Percentiles rank a stretch among this genome's conserved stretches.
Evolutionary conservation across 2,113 vertebrate genomes (phyloP).

Genomic region (Loxodonta africana): DNA sequence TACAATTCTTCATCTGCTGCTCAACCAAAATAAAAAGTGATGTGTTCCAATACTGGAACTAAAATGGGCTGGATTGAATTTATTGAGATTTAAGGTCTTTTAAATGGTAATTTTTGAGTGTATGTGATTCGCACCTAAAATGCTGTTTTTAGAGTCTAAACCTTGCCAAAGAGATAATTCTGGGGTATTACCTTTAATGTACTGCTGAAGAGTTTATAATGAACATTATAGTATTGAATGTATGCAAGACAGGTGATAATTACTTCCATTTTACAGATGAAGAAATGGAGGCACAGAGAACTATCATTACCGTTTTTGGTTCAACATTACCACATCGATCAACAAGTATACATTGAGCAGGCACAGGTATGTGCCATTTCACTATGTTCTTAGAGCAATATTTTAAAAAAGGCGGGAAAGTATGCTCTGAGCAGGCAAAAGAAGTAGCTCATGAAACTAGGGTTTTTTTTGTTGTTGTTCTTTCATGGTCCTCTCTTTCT

Average conservation of each 20-base stretch:
- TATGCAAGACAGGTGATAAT: neutral
- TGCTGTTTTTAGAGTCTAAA: slow-evolving; percentile 3
- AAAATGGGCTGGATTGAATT: neutral
- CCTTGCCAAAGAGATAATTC: slow-evolving; percentile 2
- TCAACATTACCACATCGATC: slow-evolving; percentile 12
- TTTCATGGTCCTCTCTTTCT: slow-evolving; percentile 33
- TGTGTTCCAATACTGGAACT: neutral
- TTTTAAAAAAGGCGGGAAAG: neutral
- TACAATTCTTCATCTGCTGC: slow-evolving; percentile 15
- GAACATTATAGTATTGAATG: neutral
- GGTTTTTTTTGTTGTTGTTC: neutral
- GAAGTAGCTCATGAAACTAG: slow-evolving; percentile 35
- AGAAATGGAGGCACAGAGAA: slow-evolving; percentile 11
- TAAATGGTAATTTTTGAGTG: slow-evolving; percentile 20
- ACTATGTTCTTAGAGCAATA: slow-evolving; percentile 34
- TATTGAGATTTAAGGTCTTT: slow-evolving; percentile 31
- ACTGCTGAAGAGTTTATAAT: slow-evolving; percentile 7
- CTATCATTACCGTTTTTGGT: neutral
- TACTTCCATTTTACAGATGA: neutral
- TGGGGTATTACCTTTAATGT: slow-evolving; percentile 6
- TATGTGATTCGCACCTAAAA: slow-evolving; percentile 53
- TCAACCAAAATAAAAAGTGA: slow-evolving; percentile 6
- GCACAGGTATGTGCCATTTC: neutral
- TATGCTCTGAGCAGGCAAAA: slow-evolving; percentile 43
- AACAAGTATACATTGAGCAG: neutral